These are phyloP conservation scores for Brachyptera putata DNA, from an alignment of 2,888 invertebrate genomes.

Conservation along the genomic window DNA sequence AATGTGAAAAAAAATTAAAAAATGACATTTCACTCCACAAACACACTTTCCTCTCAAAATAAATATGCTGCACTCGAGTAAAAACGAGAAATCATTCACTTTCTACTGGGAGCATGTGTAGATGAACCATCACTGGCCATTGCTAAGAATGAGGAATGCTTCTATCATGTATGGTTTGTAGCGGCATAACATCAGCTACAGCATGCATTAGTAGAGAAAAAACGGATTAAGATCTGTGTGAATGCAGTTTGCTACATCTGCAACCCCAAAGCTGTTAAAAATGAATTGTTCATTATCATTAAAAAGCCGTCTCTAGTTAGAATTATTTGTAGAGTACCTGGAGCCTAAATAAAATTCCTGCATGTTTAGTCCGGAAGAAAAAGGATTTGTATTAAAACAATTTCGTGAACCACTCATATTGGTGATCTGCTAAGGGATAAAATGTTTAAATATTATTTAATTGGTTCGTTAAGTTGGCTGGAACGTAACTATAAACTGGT, in stretches of 20 bases:
- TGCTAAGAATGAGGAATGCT: conserved; percentile 12
- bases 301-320: not conserved
- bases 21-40: too few relatives aligned
- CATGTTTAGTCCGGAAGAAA: conserved; percentile 20
- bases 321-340: conserved; percentile 16
- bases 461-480: too few relatives aligned
- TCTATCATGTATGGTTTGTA: not conserved
- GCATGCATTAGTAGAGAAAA: conserved; percentile 16
- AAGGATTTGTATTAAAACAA: conserved; percentile 27
- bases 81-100: conserved; percentile 12
- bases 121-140: conserved; percentile 1
- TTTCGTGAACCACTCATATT: conserved; percentile 18
- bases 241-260: conserved; percentile 17
- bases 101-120: conserved; percentile 9
- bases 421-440: conserved; percentile 24
- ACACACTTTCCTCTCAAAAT: too few relatives aligned
- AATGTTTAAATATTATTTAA: conserved; percentile 28
- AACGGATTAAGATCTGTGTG: conserved; percentile 13
- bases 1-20: too few relatives aligned
- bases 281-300: conserved; percentile 1
- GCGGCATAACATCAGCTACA: conserved; percentile 6
- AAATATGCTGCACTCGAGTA: too few relatives aligned
- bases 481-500: too few relatives aligned
- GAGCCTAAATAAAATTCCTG: conserved; percentile 23
- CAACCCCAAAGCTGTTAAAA: conserved; percentile 26